phyloP scores from a whole-genome alignment of 2,113 vertebrate genomes.

The Lepisosteus oculatus region DNA sequence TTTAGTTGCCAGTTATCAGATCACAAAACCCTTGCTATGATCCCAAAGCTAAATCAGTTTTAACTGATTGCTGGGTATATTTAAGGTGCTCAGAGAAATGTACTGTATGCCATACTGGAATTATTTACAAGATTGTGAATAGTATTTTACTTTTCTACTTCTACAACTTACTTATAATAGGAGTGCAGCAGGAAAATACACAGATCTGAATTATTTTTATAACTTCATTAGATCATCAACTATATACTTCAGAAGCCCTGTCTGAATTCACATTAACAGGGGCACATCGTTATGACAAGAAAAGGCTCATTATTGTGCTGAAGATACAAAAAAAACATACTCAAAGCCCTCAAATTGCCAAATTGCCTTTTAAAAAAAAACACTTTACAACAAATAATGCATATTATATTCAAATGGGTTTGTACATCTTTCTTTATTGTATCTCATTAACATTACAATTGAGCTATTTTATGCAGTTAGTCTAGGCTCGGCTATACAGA shows the following conservation, averaged over 20 bases:
- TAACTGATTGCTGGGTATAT: no score
- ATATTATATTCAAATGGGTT: not conserved
- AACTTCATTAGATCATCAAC: slow-evolving; percentile 2
- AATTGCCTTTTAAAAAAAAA: not conserved
- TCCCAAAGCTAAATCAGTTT: no score
- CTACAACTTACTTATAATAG: no score
- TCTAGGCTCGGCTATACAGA: no score
- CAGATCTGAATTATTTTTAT: not conserved
- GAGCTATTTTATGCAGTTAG: no score
- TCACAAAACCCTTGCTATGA: no score
- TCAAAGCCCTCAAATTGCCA: not conserved
- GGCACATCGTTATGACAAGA: slow-evolving; percentile 2
- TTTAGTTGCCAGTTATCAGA: no score
- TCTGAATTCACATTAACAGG: not conserved
- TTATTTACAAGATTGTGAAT: no score
- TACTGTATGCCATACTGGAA: no score
- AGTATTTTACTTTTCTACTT: no score
- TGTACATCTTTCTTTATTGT: not conserved
- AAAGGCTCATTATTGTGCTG: slow-evolving; percentile 13
- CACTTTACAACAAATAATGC: not conserved
- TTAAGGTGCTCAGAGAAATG: no score
- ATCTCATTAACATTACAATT: no score
- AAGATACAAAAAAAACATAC: slow-evolving; percentile 13
- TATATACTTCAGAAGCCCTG: not conserved
- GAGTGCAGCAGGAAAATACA: not conserved